Base-by-base conservation (phyloP, 2,888 invertebrate genomes). In the Amaurobius ferox region DNA sequence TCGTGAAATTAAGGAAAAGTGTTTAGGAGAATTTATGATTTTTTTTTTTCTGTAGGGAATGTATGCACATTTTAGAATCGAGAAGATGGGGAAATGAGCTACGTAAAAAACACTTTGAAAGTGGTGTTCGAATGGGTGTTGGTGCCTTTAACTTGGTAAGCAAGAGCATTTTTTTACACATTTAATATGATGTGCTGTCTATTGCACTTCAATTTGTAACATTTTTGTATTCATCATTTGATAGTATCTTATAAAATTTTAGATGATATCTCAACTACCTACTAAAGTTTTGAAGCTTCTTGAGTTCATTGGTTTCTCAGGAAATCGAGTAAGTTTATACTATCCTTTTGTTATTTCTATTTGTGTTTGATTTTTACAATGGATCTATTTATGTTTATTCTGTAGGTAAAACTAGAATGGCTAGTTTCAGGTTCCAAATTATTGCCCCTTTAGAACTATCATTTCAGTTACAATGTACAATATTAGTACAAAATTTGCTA, bases 221-320 rank as follows among this genome's bases (percentile, higher is more conserved):
- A 13, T 26, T 23, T 26, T 62, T 62, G 62, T 62, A 1, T 23
- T 13, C 16, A 62, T 62, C 29, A 11, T 44, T 44, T 44, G n/a
- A 16, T 44, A 6, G 23, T 23, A 9, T 16, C 6, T 2, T 44
- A 16, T 23, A 55, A 55, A 55, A 78, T 66, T 71, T 68, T 73
- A 87, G 86, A 88, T 89, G 95, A 95, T 98, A 89, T 97, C 98
- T 0, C 93, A 97, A 90, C 92, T 99, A 76, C 98, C 98, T 7
- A 94, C 94, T 0, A 94, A 95, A 90, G 93, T 98, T 55, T 94
- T 98, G 88, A 95, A 96, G 90, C 91, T 98, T 29, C 92, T 98
- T 79, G 97, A 98, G 91, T 97, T 98, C 91, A 97, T 98, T 88
- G 98, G 98, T 55, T 98, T 98, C 91, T 96, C 96, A 2, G 98